Evolutionary conservation across 2,888 invertebrate genomes (phyloP).

Genomic region (Trisateles emortualis): DNA sequence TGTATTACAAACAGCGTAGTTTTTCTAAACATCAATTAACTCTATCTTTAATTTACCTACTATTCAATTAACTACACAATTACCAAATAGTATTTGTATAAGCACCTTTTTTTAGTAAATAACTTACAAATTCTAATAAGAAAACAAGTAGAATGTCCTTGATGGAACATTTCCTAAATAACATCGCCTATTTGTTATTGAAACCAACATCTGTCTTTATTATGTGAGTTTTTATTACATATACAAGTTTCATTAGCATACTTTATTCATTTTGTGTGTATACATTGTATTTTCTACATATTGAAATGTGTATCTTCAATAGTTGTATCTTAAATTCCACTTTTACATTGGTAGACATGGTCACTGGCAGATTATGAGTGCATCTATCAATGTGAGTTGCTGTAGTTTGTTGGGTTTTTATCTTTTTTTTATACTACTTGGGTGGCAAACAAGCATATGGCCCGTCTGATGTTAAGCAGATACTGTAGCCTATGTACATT

Average conservation of each 20-base stretch:
- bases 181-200: constrained; percentile 13
- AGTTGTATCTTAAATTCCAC: no score
- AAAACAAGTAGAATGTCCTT: constrained; percentile 46
- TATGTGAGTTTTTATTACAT: neutral
- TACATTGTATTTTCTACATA: no score
- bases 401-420: no score
- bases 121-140: constrained; percentile 33
- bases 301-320: no score
- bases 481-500: no score
- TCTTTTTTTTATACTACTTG: no score
- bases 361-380: no score
- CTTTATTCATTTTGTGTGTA: neutral
- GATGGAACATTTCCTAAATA: constrained; percentile 28
- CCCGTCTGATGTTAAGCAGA: no score
- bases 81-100: no score
- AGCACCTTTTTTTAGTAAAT: neutral
- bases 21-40: neutral
- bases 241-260: neutral
- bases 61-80: neutral
- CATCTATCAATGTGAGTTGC: no score
- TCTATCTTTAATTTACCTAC: neutral
- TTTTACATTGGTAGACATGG: no score
- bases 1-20: constrained; percentile 20
- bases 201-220: neutral
- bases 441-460: no score